Percentiles rank a stretch among this genome's conserved stretches.
Conservation (phyloP, 30 jellyfish, hydroid and myxozoan genomes). For the Calvadosia cruxmelitensis region DNA sequence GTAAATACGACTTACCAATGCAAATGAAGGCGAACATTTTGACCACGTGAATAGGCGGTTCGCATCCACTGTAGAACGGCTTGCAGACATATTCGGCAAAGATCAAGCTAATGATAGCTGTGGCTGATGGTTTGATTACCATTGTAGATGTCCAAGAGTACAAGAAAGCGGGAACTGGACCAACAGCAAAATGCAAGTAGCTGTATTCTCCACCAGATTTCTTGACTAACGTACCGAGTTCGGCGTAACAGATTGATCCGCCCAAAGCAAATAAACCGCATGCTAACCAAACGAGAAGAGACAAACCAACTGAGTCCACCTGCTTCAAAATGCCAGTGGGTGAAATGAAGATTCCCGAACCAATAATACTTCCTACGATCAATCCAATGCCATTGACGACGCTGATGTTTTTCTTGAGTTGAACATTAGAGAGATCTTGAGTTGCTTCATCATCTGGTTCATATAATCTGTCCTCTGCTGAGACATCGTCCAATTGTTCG, state of each 20-base stretch:
- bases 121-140: background rate
- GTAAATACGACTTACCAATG: background rate
- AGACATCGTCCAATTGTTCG: too few relatives aligned
- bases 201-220: conserved; percentile 5
- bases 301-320: background rate
- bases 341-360: conserved; percentile 5
- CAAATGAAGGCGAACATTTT: background rate
- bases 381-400: background rate
- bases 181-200: background rate
- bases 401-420: background rate
- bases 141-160: background rate
- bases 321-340: background rate
- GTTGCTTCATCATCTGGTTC: too few relatives aligned
- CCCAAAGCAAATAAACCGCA: background rate
- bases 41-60: background rate
- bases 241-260: conserved; percentile 1
- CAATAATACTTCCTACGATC: background rate
- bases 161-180: conserved; percentile 3
- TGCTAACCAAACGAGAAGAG: background rate
- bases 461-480: too few relatives aligned
- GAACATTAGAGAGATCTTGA: background rate
- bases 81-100: conserved; percentile 2
- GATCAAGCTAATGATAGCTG: background rate
- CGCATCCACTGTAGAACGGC: background rate
- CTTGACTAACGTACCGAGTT: background rate